Evolutionary conservation across 2,113 vertebrate genomes (phyloP).

Genomic region (Cochlearius cochlearius): DNA sequence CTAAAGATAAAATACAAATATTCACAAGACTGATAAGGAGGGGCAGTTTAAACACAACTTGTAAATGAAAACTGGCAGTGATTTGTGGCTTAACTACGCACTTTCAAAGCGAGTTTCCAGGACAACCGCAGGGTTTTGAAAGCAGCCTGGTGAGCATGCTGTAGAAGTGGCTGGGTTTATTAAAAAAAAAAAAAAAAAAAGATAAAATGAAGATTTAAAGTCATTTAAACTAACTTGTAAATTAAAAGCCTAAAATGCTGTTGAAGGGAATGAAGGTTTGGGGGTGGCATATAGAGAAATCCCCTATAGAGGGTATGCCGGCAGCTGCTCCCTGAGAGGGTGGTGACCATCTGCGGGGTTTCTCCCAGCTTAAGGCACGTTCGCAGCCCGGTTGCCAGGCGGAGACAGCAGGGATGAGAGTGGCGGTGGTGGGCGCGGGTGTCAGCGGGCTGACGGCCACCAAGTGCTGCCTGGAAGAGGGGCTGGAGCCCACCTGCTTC

Average conservation of each 20-base stretch:
- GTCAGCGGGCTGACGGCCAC: constrained; percentile 78
- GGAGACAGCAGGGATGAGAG: constrained; percentile 43
- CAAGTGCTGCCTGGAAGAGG: constrained; percentile 85
- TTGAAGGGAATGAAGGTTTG: background rate
- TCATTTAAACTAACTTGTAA: background rate
- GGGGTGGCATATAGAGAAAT: background rate
- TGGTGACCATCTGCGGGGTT: background rate
- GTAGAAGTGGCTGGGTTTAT: background rate
- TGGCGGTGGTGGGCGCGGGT: constrained; percentile 83
- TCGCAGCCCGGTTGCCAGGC: fast-evolving
- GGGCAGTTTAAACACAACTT: background rate
- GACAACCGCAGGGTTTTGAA: background rate
- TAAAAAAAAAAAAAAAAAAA: background rate
- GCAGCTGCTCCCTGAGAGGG: background rate
- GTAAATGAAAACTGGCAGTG: background rate
- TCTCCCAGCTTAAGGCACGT: background rate
- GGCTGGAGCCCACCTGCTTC: constrained; percentile 83
- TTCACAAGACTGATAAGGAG: background rate
- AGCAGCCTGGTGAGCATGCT: fast-evolving
- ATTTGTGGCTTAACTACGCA: background rate
- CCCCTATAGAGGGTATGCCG: fast-evolving
- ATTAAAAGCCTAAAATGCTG: background rate
- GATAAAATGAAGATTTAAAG: background rate
- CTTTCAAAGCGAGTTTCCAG: background rate
- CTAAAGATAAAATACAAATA: background rate